Percentiles rank a stretch among this genome's conserved stretches.
Conservation (phyloP, 2,113 vertebrate genomes). For the Leptocoma aspasia region DNA sequence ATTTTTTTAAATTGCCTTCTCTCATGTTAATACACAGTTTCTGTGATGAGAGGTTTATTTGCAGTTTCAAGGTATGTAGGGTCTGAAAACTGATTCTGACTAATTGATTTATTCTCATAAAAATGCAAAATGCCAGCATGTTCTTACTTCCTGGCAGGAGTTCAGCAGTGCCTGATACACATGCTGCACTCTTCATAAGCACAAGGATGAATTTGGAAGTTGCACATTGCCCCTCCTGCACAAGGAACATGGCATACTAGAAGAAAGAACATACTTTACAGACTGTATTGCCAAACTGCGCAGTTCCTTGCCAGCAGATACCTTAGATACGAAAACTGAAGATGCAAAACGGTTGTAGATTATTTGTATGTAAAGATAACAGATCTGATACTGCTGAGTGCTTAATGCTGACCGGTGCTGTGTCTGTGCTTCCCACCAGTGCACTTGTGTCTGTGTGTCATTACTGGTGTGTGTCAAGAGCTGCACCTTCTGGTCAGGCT, state of each 20-base stretch:
- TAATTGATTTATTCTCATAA: neutral
- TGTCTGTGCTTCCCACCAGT: neutral
- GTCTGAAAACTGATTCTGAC: neutral
- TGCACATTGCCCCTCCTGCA: neutral
- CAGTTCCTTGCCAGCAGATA: neutral
- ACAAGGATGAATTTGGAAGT: neutral
- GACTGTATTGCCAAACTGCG: neutral
- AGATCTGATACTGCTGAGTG: neutral
- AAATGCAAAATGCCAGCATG: neutral
- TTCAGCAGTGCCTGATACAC: neutral
- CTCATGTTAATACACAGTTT: neutral
- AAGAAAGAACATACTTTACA: neutral
- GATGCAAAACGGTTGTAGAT: neutral
- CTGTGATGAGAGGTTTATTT: neutral
- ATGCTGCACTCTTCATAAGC: fast-evolving
- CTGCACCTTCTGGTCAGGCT: neutral
- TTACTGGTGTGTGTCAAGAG: fast-evolving
- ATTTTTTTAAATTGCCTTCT: neutral
- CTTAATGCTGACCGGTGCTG: neutral
- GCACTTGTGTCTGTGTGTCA: neutral
- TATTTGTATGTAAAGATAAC: neutral
- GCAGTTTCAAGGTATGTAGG: neutral
- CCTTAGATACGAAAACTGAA: neutral
- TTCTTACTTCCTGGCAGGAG: neutral
- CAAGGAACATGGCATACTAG: neutral